Evolutionary conservation across 1,140 invertebrate species (phyloP), one percentile per base, ranked within the genome.

Genomic region (Eriocheir sinensis): DNA sequence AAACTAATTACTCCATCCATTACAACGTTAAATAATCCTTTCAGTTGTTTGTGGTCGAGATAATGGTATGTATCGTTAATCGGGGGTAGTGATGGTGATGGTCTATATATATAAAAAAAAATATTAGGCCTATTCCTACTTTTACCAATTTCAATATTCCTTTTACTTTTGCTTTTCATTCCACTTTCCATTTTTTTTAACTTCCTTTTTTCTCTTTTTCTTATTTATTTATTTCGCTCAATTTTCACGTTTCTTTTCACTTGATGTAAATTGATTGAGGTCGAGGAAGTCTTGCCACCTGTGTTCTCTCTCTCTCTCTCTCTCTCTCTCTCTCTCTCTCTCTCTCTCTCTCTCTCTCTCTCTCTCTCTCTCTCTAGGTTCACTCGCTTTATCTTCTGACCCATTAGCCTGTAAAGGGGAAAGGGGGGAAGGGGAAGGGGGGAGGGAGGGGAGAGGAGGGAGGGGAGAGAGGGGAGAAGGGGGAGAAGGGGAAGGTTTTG

Each of bases 241-340:
- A n/a, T n/a, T n/a, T n/a, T n/a, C n/a, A n/a, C n/a, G n/a, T n/a
- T n/a, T n/a, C n/a, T n/a, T n/a, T n/a, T n/a, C n/a, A n/a, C n/a
- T n/a, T n/a, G n/a, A n/a, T n/a, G n/a, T n/a, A n/a, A 89, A 48
- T 48, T 48, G 41, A 89, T 89, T 8, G 38, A 0, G 36, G 2
- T 2, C 8, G 9, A 15, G 15, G 21, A 0, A n/a, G 40, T 32
- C 9, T 38, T n/a, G 34, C n/a, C 36, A 6, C 17, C 85, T 88
- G 38, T 88, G 85, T 41, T 38, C 34, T 88, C 85, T 89, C 86
- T 89, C 86, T 89, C 86, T 89, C 86, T 88, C 85, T 88, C 85
- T 88, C 85, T 88, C 85, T 88, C 85, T 88, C 85, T 88, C 85
- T 88, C 85, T 88, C 85, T 88, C 85, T 85, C 81, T 85, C 81